Base-by-base conservation (phyloP, 1,140 invertebrate genomes). In the Laupala kohalensis region DNA sequence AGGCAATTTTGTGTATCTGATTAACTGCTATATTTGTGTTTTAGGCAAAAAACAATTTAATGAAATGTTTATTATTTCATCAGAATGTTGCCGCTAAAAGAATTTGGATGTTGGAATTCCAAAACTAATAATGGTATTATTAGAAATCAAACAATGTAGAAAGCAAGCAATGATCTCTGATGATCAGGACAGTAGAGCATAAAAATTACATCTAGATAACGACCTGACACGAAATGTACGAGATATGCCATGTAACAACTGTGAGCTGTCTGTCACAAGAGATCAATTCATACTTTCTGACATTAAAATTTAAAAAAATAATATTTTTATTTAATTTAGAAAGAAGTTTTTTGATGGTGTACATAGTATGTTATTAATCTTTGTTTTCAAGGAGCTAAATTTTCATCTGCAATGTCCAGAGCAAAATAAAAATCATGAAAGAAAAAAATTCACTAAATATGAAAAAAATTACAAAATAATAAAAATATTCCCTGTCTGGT, bases 141-240 rank as follows among this genome's bases (percentile, higher is more conserved):
- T 23, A 68, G 67, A 30, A 27, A 15, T 12, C 24, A 30, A 27
- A 5, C 28, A 29, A 68, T n/a, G 67, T 29, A 6, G 67, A 27
- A 68, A 27, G 67, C n/a, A 53, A 53, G 37, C 37, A 53, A 0
- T 13, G 37, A 53, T 53, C 37, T 13, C 19, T 53, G 9, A 53
- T 53, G 26, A 68, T 37, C n/a, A 6, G 27, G 67, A 29, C 29
- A 29, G 27, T 15, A 28, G n/a, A n/a, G 24, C 29, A 23, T 68
- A 24, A 27, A 29, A 29, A 6, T n/a, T n/a, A 68, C 67, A 67
- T 68, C 67, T 68, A 68, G 67, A 68, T 68, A 68, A 68, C 67
- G 67, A 68, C 67, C 67, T 68, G 67, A 68, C 67, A 68, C 67
- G 27, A 68, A 68, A 19, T 26, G 23, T 4, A 27, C 1, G 12